Evolutionary conservation across 2,888 invertebrate species (phyloP), one percentile per base, ranked within the genome.

Genomic region (Brachypterus glaber): DNA sequence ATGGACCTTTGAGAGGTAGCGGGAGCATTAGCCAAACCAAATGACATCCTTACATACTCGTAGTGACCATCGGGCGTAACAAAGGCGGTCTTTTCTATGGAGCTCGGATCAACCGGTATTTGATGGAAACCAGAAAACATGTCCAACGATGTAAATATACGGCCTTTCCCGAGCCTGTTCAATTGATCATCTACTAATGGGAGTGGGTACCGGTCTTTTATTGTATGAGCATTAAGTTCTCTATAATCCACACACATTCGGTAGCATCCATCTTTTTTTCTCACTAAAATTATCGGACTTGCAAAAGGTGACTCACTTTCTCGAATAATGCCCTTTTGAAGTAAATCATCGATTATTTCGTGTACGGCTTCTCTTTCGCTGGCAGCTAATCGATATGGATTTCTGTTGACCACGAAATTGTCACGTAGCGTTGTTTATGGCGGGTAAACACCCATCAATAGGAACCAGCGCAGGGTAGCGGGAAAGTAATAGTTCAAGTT

Each of bases 21-120:
- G 2, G 58, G 56, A 1, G 59, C 56, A 33, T 59, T 59, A 2
- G 51, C 41, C 2, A 60, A 37, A 1, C 60, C 61, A 40, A 62
- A 64, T 2, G 59, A 55, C 55, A 62, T 54, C 0, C 51, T 40
- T 2, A 47, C 24, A 35, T 52, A 58, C 45, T 63, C 57, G 35
- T 45, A 62, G 7, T 59, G 46, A 2, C 59, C 58, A 15, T 57
- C 54, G 1, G 54, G 53, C 2, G 57, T 62, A 2, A 50, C 49
- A 35, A 46, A 50, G 9, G 44, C 47, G 2, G 48, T 53, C 30
- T 47, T 53, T 3, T 43, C 21, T 21, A 47, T 42, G 3, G 46
- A 44, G 13, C 44, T 44, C 14, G 32, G 40, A n/a, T 44, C 36
- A 41, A 58, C 52, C 1, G 53, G 53, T n/a, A 62, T 58, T 35